Percentiles rank a stretch among this genome's conserved stretches.
phyloP scores from a whole-genome alignment of 2,797 vertebrate species.

The Pantherophis vulpinus region DNA sequence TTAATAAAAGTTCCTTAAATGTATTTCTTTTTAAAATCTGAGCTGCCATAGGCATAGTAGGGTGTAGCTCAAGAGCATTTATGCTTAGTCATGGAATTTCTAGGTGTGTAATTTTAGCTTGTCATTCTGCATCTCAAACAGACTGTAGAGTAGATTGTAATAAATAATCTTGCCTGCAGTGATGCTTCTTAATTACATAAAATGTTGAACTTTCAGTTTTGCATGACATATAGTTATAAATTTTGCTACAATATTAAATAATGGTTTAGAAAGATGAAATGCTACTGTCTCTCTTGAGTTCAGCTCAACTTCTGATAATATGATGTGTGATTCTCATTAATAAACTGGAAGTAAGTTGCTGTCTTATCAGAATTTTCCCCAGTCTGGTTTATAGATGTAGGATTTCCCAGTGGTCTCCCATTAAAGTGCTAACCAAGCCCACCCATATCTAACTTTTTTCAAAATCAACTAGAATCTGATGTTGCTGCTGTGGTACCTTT shows the following conservation, averaged over 20 bases:
- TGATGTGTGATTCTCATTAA: background rate
- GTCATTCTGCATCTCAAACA: background rate
- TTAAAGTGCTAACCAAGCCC: background rate
- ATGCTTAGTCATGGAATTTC: conserved; percentile 18
- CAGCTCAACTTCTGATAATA: background rate
- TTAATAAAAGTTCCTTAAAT: background rate
- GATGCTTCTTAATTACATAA: background rate
- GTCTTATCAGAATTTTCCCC: background rate
- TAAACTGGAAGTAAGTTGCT: background rate
- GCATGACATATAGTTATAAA: background rate
- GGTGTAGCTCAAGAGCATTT: background rate
- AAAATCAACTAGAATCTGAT: background rate
- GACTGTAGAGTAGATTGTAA: background rate
- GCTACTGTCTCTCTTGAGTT: background rate
- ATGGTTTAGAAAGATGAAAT: background rate
- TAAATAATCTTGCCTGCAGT: background rate
- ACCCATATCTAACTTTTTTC: background rate
- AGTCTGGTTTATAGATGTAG: background rate
- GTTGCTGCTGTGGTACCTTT: background rate
- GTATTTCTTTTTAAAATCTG: background rate
- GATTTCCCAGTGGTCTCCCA: background rate
- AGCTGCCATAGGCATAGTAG: background rate
- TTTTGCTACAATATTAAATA: background rate
- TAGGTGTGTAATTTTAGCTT: background rate
- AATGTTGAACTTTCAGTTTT: background rate